Evolutionary conservation across 2,888 invertebrate species (phyloP).

Genomic region (Drosophila paranaensis): DNA sequence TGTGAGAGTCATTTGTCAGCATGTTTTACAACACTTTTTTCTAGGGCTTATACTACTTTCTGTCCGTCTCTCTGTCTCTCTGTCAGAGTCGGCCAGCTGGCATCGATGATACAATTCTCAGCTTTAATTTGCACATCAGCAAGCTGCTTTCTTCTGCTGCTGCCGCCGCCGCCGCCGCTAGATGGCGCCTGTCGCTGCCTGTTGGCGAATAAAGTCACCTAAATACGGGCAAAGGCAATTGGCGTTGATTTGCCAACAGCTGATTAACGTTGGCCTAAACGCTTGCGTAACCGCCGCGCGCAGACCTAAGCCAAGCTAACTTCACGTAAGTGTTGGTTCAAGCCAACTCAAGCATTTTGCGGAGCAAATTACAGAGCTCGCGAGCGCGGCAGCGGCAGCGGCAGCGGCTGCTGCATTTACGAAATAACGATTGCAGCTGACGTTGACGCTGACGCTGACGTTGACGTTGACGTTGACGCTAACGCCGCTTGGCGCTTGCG

Average conservation of each 20-base stretch:
- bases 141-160: slow-evolving; percentile 50
- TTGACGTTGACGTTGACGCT: slow-evolving; percentile 22
- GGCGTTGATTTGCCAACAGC: slow-evolving; percentile 66
- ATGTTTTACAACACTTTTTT: slow-evolving; percentile 39
- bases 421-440: slow-evolving; percentile 40
- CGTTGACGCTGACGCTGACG: slow-evolving; percentile 1
- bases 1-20: slow-evolving; percentile 45
- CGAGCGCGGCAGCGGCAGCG: neutral
- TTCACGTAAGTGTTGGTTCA: neutral
- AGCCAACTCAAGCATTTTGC: slow-evolving; percentile 15
- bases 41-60: slow-evolving; percentile 28
- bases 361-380: slow-evolving; percentile 45
- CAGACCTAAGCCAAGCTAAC: slow-evolving; percentile 3
- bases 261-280: slow-evolving; percentile 61
- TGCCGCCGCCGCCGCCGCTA: slow-evolving; percentile 3
- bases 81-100: slow-evolving; percentile 35
- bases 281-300: slow-evolving; percentile 45
- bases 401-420: slow-evolving; percentile 30
- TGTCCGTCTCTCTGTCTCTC: neutral
- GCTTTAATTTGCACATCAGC: slow-evolving; percentile 44
- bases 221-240: slow-evolving; percentile 39
- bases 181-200: slow-evolving; percentile 2
- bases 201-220: slow-evolving; percentile 23
- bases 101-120: slow-evolving; percentile 45
- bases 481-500: slow-evolving; percentile 54